Percentiles rank a stretch among this genome's conserved stretches.
phyloP scores from a whole-genome alignment of 2,888 invertebrate species.

The Gonocerus acuteangulatus region DNA sequence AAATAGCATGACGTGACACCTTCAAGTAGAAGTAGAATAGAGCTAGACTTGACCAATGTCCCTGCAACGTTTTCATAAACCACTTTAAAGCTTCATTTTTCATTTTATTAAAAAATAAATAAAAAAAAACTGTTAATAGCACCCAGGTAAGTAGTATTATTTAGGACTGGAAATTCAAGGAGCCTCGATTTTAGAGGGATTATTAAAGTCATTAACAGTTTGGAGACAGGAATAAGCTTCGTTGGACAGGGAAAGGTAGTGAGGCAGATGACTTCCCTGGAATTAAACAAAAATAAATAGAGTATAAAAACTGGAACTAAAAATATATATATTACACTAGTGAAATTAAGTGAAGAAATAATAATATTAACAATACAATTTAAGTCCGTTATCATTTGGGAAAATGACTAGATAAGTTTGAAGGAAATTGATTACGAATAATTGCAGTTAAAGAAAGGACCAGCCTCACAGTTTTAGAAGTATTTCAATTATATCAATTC shows the following conservation, averaged over 20 bases:
- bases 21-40: constrained; percentile 32
- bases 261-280: constrained; percentile 16
- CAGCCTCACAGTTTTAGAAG: too few species aligned
- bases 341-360: not conserved
- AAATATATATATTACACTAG: not conserved
- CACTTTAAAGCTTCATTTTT: constrained; percentile 26
- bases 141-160: too few species aligned
- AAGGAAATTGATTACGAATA: constrained; percentile 3
- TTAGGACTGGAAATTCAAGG: not conserved
- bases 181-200: not conserved
- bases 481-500: too few species aligned
- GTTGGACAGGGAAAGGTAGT: constrained; percentile 12
- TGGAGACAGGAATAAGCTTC: constrained; percentile 15
- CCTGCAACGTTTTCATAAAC: constrained; percentile 33
- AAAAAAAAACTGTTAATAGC: too few species aligned
- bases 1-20: constrained; percentile 33
- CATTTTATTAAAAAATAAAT: not conserved
- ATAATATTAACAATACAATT: not conserved
- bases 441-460: too few species aligned
- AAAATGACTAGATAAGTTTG: not conserved
- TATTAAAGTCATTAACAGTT: not conserved
- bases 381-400: not conserved
- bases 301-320: constrained; percentile 3
- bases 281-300: constrained; percentile 21
- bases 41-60: constrained; percentile 31